Evolutionary conservation across 2,888 invertebrate species (phyloP).

Genomic region (Drosophila borborema): DNA sequence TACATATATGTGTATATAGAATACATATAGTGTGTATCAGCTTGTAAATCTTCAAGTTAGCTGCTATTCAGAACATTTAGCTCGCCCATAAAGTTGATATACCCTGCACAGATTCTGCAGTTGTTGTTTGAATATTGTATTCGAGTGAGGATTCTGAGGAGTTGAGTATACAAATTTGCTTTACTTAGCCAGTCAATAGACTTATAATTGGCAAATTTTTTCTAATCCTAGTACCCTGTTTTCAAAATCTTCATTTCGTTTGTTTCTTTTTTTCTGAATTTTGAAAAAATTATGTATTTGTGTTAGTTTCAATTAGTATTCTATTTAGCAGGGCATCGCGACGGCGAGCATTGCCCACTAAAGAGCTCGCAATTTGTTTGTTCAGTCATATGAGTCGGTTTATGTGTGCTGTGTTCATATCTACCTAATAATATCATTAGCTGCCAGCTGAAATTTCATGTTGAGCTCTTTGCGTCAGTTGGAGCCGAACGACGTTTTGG

Average conservation of each 20-base stretch:
- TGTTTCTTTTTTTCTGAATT: background rate
- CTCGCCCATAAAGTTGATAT: constrained; percentile 7
- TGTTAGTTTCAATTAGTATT: background rate
- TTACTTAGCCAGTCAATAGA: background rate
- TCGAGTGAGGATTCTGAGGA: too few species aligned
- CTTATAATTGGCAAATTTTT: background rate
- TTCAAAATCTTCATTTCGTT: background rate
- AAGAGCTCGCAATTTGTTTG: background rate
- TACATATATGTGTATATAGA: background rate
- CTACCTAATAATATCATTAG: constrained; percentile 15
- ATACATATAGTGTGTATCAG: background rate
- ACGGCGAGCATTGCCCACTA: background rate
- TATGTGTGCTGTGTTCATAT: constrained; percentile 11
- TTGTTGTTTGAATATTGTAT: background rate
- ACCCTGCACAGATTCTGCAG: background rate
- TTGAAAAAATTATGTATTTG: background rate
- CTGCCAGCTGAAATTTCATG: constrained; percentile 56
- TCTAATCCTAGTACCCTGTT: background rate
- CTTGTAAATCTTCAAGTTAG: constrained; percentile 25
- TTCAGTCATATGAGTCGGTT: constrained; percentile 22
- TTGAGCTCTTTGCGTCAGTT: constrained; percentile 34
- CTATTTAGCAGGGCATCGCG: background rate
- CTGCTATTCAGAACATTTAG: constrained; percentile 25
- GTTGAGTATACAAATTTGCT: background rate
- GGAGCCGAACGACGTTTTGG: constrained; percentile 12